A percentile compares a stretch with the other conserved stretches of the same genome.
These are phyloP conservation scores for Heterodera carotae DNA, from an alignment of 1,140 invertebrate genomes.

Conservation along the genomic window DNA sequence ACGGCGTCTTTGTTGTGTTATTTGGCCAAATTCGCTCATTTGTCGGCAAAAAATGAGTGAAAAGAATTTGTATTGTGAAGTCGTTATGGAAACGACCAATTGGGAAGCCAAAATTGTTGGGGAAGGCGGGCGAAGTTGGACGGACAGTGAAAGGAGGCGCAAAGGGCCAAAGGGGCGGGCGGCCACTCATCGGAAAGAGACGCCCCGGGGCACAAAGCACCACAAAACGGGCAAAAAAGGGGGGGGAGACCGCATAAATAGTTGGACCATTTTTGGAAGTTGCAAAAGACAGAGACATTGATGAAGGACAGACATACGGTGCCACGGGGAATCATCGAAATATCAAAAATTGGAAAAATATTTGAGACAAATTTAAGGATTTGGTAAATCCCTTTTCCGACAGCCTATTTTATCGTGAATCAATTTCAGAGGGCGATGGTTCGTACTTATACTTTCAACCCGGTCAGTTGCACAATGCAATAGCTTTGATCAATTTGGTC, in stretches of 20 bases:
- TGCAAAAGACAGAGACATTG: neutral
- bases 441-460: slow-evolving; percentile 33
- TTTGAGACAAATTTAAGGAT: no score
- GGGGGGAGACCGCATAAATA: no score
- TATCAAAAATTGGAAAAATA: no score
- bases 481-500: neutral
- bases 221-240: neutral
- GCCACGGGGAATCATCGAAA: no score
- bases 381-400: no score
- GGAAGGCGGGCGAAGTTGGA: neutral
- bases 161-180: neutral
- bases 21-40: neutral
- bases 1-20: neutral
- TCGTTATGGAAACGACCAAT: slow-evolving; percentile 1
- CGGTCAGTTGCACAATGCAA: slow-evolving; percentile 1
- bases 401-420: no score
- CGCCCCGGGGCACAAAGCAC: neutral
- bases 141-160: neutral
- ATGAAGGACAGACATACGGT: neutral
- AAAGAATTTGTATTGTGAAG: neutral
- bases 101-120: neutral
- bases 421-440: slow-evolving; percentile 15
- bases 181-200: neutral
- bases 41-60: neutral
- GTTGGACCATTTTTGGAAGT: neutral